Evolutionary conservation across 2,888 invertebrate genomes (phyloP), one percentile per base, ranked within the genome.

Genomic region (Tanaodytes sp.): DNA sequence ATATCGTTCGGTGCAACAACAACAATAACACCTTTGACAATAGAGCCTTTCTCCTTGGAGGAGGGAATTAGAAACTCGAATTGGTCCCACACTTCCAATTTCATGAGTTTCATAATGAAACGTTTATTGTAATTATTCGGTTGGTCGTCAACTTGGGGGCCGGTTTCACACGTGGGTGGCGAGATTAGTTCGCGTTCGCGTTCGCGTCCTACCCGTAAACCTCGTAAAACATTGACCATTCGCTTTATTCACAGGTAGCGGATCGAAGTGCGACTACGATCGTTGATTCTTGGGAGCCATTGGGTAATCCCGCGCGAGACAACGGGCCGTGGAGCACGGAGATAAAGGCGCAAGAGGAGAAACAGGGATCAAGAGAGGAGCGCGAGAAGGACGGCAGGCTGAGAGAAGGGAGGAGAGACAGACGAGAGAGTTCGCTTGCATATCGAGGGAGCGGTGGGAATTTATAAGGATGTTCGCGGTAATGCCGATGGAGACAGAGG

Each of bases 391-490:
- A 72, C 69, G 62, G 42, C 61, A 64, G 52, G 52, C 69, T 75
- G 59, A 71, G 69, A 73, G 73, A 73, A 75, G 76, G 76, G 71
- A 75, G 70, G 61, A 42, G 68, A 62, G 69, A 74, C 57, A 66
- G 64, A 77, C 69, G 66, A 72, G 65, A 73, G 73, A 76, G 75
- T 76, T 74, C 71, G 75, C 75, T 75, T 72, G 55, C 72, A 72
- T 67, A 70, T 71, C 72, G 78, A 82, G 80, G 77, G 82, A 83
- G 83, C 83, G 82, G 84, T 83, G 83, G 83, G 83, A 84, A 84
- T 84, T 84, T 82, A 82, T 83, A 82, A 84, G 83, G 84, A 84
- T 84, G 84, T 84, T 84, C 84, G 84, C 84, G 83, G 81, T 84
- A 84, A 84, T 84, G 84, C 82, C 84, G 76, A 84, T 84, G 84